These are phyloP conservation scores for Ectobius pallidus DNA, from an alignment of 2,888 invertebrate species.

Conservation along the genomic window DNA sequence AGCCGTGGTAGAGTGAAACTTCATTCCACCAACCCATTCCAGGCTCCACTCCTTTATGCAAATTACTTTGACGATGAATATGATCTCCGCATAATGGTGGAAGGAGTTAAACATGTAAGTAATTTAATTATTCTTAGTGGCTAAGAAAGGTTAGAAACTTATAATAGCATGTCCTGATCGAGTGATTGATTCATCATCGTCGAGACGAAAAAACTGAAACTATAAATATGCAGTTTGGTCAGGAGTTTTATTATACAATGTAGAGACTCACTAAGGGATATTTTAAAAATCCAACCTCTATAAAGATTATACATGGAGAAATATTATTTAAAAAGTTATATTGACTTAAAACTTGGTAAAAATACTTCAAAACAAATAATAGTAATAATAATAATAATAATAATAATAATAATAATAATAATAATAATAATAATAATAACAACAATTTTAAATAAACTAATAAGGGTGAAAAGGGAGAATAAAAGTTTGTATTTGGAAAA, in stretches of 20 bases:
- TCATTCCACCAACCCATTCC: conserved; percentile 71
- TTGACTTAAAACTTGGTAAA: background rate
- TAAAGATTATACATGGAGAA: no score
- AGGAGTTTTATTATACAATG: no score
- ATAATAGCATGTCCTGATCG: background rate
- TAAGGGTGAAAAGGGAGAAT: background rate
- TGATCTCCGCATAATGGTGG: conserved; percentile 75
- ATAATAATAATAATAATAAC: conserved; percentile 1
- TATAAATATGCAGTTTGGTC: no score
- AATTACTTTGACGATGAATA: conserved; percentile 76
- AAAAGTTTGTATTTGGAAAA: no score
- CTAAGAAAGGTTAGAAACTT: background rate
- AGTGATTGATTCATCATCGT: background rate
- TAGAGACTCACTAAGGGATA: no score
- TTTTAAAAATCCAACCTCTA: no score
- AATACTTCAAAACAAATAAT: no score
- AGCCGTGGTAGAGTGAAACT: conserved; percentile 75
- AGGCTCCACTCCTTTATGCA: conserved; percentile 78
- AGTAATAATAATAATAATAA: conserved; percentile 9
- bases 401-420: conserved; percentile 9
- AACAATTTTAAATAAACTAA: background rate
- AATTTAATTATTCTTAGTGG: background rate
- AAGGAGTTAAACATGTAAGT: conserved; percentile 74
- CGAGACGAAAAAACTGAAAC: no score
- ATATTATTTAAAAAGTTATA: background rate